A percentile compares a stretch with the other conserved stretches of the same genome.
Evolutionary conservation across 2,888 invertebrate species (phyloP).

Genomic region (Blastobasis lacticolella): DNA sequence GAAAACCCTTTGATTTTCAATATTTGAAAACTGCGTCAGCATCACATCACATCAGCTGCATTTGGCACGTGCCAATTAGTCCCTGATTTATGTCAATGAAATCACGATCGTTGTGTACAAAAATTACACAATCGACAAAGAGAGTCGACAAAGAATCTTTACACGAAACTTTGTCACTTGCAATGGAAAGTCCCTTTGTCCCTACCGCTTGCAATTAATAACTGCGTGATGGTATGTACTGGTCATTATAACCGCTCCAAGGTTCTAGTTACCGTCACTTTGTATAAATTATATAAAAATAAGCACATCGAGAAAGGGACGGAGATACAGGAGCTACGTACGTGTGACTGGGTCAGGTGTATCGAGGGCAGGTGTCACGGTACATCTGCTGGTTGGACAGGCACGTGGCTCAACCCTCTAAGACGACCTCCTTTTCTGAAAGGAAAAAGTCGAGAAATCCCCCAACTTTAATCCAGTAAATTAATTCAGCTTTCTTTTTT

Average conservation of each 20-base stretch:
- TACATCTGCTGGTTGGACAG: constrained; percentile 63
- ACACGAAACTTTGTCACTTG: too few relatives aligned
- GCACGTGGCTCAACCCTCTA: constrained; percentile 69
- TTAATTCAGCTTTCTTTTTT: constrained; percentile 23
- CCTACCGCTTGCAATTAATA: constrained; percentile 37
- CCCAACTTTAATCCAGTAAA: constrained; percentile 28
- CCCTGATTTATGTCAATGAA: too few relatives aligned
- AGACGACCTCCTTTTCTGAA: constrained; percentile 35
- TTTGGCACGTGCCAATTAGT: too few relatives aligned
- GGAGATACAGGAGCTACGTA: constrained; percentile 34
- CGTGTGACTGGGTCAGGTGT: constrained; percentile 55
- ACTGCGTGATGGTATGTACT: constrained; percentile 38
- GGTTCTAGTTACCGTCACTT: constrained; percentile 70
- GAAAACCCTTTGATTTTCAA: too few relatives aligned
- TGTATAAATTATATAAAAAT: constrained; percentile 73
- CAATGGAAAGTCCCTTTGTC: too few relatives aligned
- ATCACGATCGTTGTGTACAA: too few relatives aligned
- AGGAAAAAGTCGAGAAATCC: constrained; percentile 58
- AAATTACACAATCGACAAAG: too few relatives aligned
- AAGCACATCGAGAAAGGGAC: constrained; percentile 58
- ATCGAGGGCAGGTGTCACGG: constrained; percentile 70
- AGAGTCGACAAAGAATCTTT: too few relatives aligned
- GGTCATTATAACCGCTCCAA: constrained; percentile 63
- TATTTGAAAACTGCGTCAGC: too few relatives aligned
- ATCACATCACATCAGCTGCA: too few relatives aligned